Evolutionary conservation across 1,140 invertebrate genomes (phyloP), one percentile per base, ranked within the genome.

Genomic region (Bilobella aurantiaca): DNA sequence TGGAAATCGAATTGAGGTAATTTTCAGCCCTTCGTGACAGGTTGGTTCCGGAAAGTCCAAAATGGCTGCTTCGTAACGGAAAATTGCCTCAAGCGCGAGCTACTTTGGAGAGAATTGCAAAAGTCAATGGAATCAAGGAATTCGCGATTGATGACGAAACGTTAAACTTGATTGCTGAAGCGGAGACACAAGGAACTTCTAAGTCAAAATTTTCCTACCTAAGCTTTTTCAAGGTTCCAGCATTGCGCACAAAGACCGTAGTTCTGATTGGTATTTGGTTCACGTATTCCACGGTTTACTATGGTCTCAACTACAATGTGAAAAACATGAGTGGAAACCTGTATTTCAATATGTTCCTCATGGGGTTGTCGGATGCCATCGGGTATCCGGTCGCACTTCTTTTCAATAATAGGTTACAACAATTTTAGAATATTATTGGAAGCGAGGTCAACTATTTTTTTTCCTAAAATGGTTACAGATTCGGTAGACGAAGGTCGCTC

Each of bases 21-120:
- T n/a, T n/a, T n/a, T n/a, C n/a, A n/a, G n/a, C n/a, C n/a, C n/a
- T n/a, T n/a, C n/a, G n/a, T 5, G 12, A 14, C 23, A 70, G 69
- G n/a, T 67, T 67, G 46, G 12, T 81, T 12, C 80, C 80, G 2
- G 79, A 81, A 67, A 81, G 80, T 58, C 76, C 81, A 12, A 69
- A 79, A 18, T 82, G 79, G 78, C 71, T 81, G 18, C 71, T 82
- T 2, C 70, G 77, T 56, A 74, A 77, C 61, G 72, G 76, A 21
- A 74, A 74, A 62, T 73, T 77, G 21, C 74, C 74, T 3, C 75
- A 79, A 64, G 79, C 78, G 0, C 75, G 77, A 62, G 67, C 66
- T 1, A 66, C 77, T 21, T 65, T 79, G 8, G 59, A 70, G n/a
- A 69, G 68, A 23, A 78, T 79, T 12, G 77, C 77, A 8, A 73